Evolutionary conservation across 2,888 invertebrate species (phyloP).

Genomic region (Netelia fuscicornis): DNA sequence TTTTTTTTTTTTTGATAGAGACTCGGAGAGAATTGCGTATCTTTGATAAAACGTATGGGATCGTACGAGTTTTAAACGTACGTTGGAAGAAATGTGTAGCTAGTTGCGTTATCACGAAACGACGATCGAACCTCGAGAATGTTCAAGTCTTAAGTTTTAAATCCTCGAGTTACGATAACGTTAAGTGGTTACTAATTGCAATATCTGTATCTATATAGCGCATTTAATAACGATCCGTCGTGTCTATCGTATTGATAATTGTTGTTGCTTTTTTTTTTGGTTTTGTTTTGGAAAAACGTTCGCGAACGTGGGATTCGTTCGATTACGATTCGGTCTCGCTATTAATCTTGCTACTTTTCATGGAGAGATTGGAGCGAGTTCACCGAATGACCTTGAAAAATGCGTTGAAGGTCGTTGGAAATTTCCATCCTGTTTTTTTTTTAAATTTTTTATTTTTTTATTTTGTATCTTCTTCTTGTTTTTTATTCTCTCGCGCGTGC

Average conservation of each 20-base stretch:
- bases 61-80: background rate
- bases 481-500: background rate
- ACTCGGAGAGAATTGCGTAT: constrained; percentile 30
- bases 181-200: constrained; percentile 66
- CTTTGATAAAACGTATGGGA: background rate
- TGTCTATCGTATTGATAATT: constrained; percentile 52
- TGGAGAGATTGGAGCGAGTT: background rate
- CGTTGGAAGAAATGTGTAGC: background rate
- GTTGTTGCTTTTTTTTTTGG: background rate
- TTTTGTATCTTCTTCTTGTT: background rate
- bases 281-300: too few relatives aligned
- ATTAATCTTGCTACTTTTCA: constrained; percentile 49
- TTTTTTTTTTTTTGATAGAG: constrained; percentile 17
- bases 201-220: constrained; percentile 43
- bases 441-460: background rate
- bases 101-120: constrained; percentile 15
- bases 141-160: constrained; percentile 34
- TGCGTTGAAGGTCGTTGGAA: constrained; percentile 47
- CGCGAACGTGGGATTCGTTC: too few relatives aligned
- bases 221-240: constrained; percentile 40
- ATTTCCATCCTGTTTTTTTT: constrained; percentile 35
- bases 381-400: constrained; percentile 45
- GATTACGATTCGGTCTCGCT: background rate
- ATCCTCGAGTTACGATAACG: constrained; percentile 60
- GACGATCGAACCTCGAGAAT: constrained; percentile 50